Base-by-base conservation (phyloP, 2,113 vertebrate genomes). In the Pygoscelis antarcticus region DNA sequence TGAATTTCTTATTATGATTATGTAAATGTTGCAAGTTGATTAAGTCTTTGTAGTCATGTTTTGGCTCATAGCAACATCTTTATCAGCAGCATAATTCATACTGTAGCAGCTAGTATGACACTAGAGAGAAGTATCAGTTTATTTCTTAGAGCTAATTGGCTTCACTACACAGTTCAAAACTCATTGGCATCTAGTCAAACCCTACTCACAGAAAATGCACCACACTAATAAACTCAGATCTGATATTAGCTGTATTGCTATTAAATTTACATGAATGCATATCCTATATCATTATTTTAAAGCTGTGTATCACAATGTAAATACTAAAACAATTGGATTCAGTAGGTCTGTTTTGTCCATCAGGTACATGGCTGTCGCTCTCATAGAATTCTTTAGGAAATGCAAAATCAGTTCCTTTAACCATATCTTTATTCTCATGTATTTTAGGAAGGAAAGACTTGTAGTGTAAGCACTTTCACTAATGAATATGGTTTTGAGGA, bases 91-190 rank as follows among this genome's bases (percentile, higher is more conserved):
- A 89, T 96, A 97, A 93, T 95, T 97, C 86, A 89, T 96, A 86
- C 80, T 76, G 84, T 88, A 95, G 93, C 94, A 93, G 84, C 93
- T 96, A 95, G 83, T 61, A 40, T 94, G 90, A 93, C 89, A 94
- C 89, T 93, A 91, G 84, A 97, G 93, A 94, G 82, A 97, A 90
- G 65, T 89, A 96, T 95, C 83, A 52, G 70, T 92, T 95, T 95
- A 97, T 98, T 97, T 96, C 94, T 97, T 96, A 91, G 87, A 96
- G 89, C 74, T 98, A 89, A 97, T 97, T 97, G 92, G 83, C 94
- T 96, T 96, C 75, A 69, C 85, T 91, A 30, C 79, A 71, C 80
- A 51, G 69, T 93, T 95, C 89, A 81, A 96, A 93, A 98, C 95
- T 95, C 96, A 94, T 22, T 97, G 94, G 60, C 87, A 70, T 87